Conservation (phyloP, 2,797 vertebrate species). For the Scolopax bukidnonensis region DNA sequence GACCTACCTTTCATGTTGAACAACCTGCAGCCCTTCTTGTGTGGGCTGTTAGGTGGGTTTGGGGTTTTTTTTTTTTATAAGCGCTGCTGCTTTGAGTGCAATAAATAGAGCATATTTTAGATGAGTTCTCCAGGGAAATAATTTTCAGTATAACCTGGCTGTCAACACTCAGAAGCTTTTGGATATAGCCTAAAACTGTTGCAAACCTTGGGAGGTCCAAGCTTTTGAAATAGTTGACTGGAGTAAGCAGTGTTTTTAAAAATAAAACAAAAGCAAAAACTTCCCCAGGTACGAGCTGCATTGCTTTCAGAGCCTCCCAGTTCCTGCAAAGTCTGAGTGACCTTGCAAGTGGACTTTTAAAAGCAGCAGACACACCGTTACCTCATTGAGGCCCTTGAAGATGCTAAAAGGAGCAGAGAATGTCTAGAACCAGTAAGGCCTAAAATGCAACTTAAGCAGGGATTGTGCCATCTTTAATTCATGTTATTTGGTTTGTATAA, state of each 20-base stretch:
- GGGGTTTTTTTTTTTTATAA: not conserved
- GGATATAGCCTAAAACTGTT: not conserved
- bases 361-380: not conserved
- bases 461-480: not conserved
- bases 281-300: not conserved
- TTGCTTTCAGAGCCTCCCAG: not conserved
- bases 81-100: not conserved
- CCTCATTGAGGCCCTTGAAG: not conserved
- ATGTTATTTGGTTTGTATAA: not conserved
- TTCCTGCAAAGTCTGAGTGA: not conserved
- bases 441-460: not conserved
- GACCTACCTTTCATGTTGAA: not conserved
- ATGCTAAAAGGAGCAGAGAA: not conserved
- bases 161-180: not conserved
- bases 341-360: not conserved
- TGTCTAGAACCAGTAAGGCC: not conserved
- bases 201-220: not conserved
- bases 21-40: constrained; percentile 2
- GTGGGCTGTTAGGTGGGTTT: not conserved
- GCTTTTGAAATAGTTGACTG: not conserved
- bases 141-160: not conserved
- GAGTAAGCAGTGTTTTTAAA: not conserved
- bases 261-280: not conserved
- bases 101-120: constrained; percentile 4
- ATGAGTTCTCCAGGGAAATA: not conserved